Evolutionary conservation across 2,888 invertebrate species (phyloP).

Genomic region (Timandra comae): DNA sequence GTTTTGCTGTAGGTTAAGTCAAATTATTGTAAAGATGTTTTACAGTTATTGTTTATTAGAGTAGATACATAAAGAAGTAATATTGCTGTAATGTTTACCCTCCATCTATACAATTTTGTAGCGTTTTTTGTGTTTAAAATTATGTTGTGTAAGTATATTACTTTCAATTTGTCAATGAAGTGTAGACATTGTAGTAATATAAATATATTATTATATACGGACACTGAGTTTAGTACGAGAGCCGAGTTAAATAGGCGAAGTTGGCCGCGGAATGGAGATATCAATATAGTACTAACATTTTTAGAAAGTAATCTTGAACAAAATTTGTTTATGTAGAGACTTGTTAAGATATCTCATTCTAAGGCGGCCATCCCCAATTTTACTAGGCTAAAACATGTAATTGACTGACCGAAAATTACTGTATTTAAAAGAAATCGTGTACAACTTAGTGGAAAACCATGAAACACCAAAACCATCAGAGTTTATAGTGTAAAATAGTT

Average conservation of each 20-base stretch:
- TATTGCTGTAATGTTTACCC: conserved; percentile 33
- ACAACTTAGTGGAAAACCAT: conserved; percentile 14
- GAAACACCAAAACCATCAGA: conserved; percentile 21
- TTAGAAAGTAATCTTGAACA: too few species aligned
- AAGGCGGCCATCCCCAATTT: too few species aligned
- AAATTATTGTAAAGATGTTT: conserved; percentile 57
- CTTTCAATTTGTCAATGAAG: too few species aligned
- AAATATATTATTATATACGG: conserved; percentile 8
- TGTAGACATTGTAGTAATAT: neutral
- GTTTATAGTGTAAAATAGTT: conserved; percentile 9
- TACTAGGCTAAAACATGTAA: conserved; percentile 8
- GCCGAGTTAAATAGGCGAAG: too few species aligned
- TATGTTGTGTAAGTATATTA: conserved; percentile 8
- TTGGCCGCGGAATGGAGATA: too few species aligned
- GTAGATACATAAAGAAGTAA: conserved; percentile 31
- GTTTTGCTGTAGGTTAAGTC: conserved; percentile 65
- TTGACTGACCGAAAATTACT: conserved; percentile 14
- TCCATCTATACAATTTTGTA: too few species aligned
- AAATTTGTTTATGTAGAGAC: too few species aligned
- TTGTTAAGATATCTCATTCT: too few species aligned
- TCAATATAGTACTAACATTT: too few species aligned
- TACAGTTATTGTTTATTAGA: conserved; percentile 43
- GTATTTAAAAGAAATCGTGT: conserved; percentile 12
- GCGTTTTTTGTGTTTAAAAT: neutral
- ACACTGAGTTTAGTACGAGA: neutral